Base-by-base conservation (phyloP, 2,113 vertebrate genomes). In the Oreochromis aureus region DNA sequence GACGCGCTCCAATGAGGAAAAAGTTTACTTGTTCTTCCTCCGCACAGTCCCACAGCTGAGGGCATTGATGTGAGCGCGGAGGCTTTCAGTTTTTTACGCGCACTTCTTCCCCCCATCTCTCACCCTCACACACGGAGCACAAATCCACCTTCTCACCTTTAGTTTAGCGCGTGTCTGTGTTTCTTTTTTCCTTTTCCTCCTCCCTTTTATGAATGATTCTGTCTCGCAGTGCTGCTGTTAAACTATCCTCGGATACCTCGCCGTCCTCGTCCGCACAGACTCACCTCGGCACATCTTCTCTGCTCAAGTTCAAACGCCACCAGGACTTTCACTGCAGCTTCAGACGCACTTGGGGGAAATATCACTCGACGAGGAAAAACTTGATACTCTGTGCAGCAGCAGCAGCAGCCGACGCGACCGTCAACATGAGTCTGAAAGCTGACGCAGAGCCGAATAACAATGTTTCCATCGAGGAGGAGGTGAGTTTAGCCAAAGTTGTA, bases 381-480 rank as follows among this genome's bases (percentile, higher is more conserved):
- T 19, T 94, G 81, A 90, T 92, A 10, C 73, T 94, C 8, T 89
- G 85, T 32, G 90, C 91, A 63, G 91, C 93, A 51, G 86, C 55
- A 36, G 54, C 78, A 53, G 84, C 81, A 19, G 83, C 89, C 30
- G 85, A 86, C 83, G 80, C 55, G 8, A 90, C 86, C 83, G 78
- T 53, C 87, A 92, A 58, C 81, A 97, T 97, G 96, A 97, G 96
- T 59, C 92, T 96, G 32, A 96, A 96, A 73, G 79, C 93, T 2
- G 96, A 96, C 86, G 86, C 95, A 4, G 96, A 97, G 92, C 92
- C 96, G 7, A 97, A 92, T 41, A 96, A 93, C 94, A 96, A 90
- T 87, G 95, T 96, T 6, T 95, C 95, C 83, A 93, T 96, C 85
- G 96, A 96, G 59, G 96, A 97, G 86, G 96, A 97, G 96, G 96